Conservation (phyloP, 2,888 invertebrate species). For the Diogma glabrata region DNA sequence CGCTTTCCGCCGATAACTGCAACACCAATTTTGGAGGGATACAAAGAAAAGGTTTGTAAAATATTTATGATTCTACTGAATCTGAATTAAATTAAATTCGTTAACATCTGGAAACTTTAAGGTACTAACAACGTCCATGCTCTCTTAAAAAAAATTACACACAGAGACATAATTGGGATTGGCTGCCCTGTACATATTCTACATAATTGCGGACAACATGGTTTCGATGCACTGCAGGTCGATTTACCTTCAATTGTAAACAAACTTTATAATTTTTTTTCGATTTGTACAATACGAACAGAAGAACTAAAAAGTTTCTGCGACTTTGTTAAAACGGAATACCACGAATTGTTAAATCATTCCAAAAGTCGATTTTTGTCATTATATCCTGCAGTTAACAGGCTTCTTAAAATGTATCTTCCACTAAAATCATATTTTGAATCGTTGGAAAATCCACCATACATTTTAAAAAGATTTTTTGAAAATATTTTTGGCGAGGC, state of each 20-base stretch:
- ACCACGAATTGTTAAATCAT: background rate
- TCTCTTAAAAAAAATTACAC: background rate
- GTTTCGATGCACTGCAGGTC: too few species aligned
- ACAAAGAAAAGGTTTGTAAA: too few species aligned
- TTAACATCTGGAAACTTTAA: background rate
- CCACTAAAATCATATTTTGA: background rate
- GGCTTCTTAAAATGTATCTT: background rate
- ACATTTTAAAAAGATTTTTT: background rate
- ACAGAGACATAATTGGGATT: background rate
- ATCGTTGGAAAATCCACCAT: background rate
- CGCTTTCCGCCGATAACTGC: too few species aligned
- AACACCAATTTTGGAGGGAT: too few species aligned
- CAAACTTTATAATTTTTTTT: background rate
- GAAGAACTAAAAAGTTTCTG: conserved; percentile 1
- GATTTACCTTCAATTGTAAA: background rate
- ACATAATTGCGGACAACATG: background rate
- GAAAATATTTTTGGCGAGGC: too few species aligned
- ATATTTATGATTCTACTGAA: too few species aligned
- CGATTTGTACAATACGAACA: background rate
- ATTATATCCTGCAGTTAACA: background rate
- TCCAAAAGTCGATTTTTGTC: background rate
- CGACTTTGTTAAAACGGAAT: background rate
- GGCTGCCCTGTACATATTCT: background rate
- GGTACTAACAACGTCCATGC: background rate
- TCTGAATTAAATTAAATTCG: too few species aligned